Conservation (phyloP, 2,888 invertebrate genomes). For the Acrobasis suavella region DNA sequence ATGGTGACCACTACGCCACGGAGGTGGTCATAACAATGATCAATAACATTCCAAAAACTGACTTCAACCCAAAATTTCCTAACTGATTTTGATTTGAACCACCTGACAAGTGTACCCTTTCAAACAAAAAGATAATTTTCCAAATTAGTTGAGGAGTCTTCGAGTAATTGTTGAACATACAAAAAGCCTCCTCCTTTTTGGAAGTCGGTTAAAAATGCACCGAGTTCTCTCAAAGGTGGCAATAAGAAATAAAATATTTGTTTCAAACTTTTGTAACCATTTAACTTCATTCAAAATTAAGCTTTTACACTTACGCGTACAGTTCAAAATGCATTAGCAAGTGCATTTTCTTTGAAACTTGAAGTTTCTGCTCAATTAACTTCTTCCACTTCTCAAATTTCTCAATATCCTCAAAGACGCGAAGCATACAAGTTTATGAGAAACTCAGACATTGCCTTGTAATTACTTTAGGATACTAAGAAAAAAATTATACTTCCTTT, state of each 20-base stretch:
- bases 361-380: conserved; percentile 55
- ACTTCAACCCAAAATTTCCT: too few relatives aligned
- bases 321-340: conserved; percentile 4
- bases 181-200: too few relatives aligned
- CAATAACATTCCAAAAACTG: too few relatives aligned
- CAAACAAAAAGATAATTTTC: too few relatives aligned
- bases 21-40: too few relatives aligned
- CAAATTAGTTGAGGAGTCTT: too few relatives aligned
- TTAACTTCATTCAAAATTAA: not conserved
- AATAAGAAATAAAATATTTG: conserved; percentile 28
- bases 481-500: too few relatives aligned
- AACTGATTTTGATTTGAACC: too few relatives aligned
- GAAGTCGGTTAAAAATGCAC: too few relatives aligned
- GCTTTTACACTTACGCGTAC: not conserved
- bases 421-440: conserved; percentile 46
- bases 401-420: conserved; percentile 45
- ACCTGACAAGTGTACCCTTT: too few relatives aligned
- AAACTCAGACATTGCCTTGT: conserved; percentile 28
- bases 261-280: conserved; percentile 21
- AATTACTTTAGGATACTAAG: not conserved
- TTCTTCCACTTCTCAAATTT: conserved; percentile 45
- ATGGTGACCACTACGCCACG: too few relatives aligned
- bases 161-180: too few relatives aligned
- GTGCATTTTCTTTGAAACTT: conserved; percentile 40
- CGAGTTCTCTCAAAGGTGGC: conserved; percentile 23